Evolutionary conservation across 2,113 vertebrate species (phyloP).

Genomic region (Rhombomys opimus): DNA sequence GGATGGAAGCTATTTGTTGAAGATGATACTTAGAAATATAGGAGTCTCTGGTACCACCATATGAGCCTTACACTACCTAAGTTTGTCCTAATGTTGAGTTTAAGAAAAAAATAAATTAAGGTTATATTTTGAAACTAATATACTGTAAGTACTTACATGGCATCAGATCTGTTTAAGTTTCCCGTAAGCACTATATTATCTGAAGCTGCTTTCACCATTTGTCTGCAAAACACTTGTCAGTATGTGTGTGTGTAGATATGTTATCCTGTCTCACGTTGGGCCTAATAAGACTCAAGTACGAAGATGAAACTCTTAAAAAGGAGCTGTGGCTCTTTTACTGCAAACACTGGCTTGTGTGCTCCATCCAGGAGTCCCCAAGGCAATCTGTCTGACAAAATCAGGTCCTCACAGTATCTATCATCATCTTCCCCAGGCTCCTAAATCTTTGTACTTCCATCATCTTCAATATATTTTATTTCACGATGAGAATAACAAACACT

Average conservation of each 20-base stretch:
- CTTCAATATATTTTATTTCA: slow-evolving; percentile 21
- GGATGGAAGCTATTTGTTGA: background rate
- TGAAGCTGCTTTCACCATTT: background rate
- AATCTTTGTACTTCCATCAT: background rate
- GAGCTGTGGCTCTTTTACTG: background rate
- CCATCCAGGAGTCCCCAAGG: background rate
- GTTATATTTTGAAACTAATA: background rate
- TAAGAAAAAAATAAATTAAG: background rate
- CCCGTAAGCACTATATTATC: background rate
- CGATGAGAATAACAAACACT: background rate
- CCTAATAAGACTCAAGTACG: background rate
- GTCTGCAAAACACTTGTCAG: background rate
- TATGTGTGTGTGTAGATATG: background rate
- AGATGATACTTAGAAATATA: background rate
- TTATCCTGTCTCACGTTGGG: background rate
- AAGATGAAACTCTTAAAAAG: background rate
- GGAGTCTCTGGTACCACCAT: background rate
- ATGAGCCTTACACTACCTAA: background rate
- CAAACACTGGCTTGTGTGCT: background rate
- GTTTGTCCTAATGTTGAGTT: background rate
- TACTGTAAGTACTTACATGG: background rate
- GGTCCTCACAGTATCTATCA: background rate
- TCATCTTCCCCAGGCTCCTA: background rate
- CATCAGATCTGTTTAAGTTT: background rate
- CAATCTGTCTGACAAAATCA: background rate